Evolutionary conservation across 2,888 invertebrate genomes (phyloP), one percentile per base, ranked within the genome.

Genomic region (Athalia cordata): DNA sequence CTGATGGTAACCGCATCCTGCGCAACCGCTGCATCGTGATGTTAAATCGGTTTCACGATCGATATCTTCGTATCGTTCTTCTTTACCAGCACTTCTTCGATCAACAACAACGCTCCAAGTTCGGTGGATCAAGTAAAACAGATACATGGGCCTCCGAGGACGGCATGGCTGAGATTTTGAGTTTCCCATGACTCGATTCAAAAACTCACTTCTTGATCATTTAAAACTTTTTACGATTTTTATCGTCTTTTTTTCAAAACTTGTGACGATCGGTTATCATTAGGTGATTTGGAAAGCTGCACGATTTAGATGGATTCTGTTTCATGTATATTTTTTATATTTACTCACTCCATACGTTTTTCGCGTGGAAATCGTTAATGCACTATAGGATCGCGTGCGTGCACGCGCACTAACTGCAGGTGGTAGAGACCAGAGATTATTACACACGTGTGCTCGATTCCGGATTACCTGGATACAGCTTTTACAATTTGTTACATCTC

Each of bases 71-170:
- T 15, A 78, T 11, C n/a, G 15, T 64, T 74, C 64, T 9, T 78
- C 79, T 61, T 79, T 79, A 70, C 80, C 79, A 64, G 82, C 82
- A 67, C 80, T 84, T 55, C 82, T 92, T 82, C 93, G 92, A 80
- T 94, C 94, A 66, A 93, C 91, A 3, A 94, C 92, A 11, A 94
- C 92, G 85, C 93, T 93, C 94, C 94, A 95, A 11, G 94, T 94
- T 81, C 94, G 93, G 84, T 94, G 93, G 84, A 95, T 93, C 79
- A 95, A 91, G 87, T 94, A 94, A 83, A 95, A 90, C 80, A 94
- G 91, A 86, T 94, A 94, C 76, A 94, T 91, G 3, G 87, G 81
- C 65, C 85, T 87, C 77, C 84, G 83, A 57, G 83, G 84, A 77
- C 83, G 84, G 79, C 84, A 84, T 67, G 85, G 81, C 49, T 87